Evolutionary conservation across 2,888 invertebrate genomes (phyloP).

Genomic region (Dusona sp.): DNA sequence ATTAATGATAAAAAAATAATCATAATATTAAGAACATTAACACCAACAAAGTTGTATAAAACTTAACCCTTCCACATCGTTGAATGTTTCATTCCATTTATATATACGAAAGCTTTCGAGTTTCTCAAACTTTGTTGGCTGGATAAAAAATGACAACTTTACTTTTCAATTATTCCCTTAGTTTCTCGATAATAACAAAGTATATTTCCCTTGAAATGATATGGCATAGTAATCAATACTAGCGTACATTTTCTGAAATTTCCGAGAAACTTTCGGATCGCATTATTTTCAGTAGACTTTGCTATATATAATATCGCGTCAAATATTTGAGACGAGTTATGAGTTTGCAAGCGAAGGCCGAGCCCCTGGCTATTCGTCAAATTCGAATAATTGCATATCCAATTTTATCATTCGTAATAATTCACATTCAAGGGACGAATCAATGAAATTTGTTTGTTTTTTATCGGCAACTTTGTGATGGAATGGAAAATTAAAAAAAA

Average conservation of each 20-base stretch:
- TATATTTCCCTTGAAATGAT: neutral
- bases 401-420: constrained; percentile 6
- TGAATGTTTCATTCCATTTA: neutral
- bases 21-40: neutral
- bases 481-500: neutral
- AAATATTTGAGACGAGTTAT: constrained; percentile 31
- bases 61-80: neutral
- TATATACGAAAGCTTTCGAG: neutral
- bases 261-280: neutral
- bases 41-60: neutral
- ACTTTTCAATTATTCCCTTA: neutral
- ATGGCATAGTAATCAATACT: neutral
- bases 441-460: neutral
- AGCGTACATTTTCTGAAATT: neutral
- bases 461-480: neutral
- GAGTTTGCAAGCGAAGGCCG: constrained; percentile 4
- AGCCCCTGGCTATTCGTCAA: constrained; percentile 14
- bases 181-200: neutral
- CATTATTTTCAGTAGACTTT: neutral
- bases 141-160: neutral
- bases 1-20: neutral
- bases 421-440: neutral
- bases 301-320: constrained; percentile 9
- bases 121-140: neutral
- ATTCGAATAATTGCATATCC: constrained; percentile 6